These are phyloP conservation scores for Silurus glanis DNA, from an alignment of 2,113 vertebrate genomes.

Conservation along the genomic window DNA sequence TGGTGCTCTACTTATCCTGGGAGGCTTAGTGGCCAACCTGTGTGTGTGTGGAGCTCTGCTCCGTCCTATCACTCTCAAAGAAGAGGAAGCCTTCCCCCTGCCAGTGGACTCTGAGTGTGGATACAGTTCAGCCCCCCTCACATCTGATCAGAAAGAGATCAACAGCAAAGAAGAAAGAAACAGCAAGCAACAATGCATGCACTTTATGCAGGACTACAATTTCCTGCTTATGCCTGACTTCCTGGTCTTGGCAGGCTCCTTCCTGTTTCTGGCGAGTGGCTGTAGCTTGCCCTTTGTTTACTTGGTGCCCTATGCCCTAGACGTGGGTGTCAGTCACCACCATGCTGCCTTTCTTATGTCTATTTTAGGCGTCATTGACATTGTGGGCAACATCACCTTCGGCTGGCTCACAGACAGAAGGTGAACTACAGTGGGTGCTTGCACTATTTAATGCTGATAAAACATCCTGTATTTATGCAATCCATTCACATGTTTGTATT, in stretches of 20 bases:
- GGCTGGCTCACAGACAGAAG: constrained; percentile 90
- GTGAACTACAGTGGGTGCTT: constrained; percentile 32
- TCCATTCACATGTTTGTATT: not conserved
- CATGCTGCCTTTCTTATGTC: constrained; percentile 93
- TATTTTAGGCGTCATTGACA: constrained; percentile 87
- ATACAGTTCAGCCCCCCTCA: not conserved
- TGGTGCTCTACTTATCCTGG: constrained; percentile 89
- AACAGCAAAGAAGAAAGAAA: not conserved
- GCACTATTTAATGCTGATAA: not conserved
- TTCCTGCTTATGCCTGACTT: constrained; percentile 87
- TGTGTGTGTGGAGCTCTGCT: constrained; percentile 92
- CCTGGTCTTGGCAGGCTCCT: constrained; percentile 79
- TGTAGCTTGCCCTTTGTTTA: constrained; percentile 95
- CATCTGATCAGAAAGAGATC: not conserved
- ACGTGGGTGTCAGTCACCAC: constrained; percentile 79
- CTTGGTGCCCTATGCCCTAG: constrained; percentile 89
- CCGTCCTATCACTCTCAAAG: constrained; percentile 77
- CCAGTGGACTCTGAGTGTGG: constrained; percentile 40
- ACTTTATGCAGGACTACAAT: constrained; percentile 77
- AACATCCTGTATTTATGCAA: not conserved
- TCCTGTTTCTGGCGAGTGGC: constrained; percentile 90
- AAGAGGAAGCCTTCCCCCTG: constrained; percentile 58
- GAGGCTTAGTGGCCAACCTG: constrained; percentile 89
- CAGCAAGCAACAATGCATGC: constrained; percentile 61
- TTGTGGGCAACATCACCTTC: constrained; percentile 90